These are phyloP conservation scores for Mamestra brassicae DNA, from an alignment of 2,888 invertebrate genomes.

Conservation along the genomic window DNA sequence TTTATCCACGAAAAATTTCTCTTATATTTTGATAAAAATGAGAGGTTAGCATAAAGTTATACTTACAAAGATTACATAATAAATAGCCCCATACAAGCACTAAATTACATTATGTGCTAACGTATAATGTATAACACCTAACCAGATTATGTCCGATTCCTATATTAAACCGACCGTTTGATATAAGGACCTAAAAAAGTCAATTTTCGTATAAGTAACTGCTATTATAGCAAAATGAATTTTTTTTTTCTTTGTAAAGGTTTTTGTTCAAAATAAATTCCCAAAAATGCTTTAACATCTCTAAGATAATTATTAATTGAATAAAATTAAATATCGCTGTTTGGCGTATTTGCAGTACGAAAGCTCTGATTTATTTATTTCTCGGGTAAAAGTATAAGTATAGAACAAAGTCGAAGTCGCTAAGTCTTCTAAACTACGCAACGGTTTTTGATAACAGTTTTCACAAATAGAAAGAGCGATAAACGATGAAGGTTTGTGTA, in stretches of 20 bases:
- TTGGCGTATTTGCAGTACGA: no score
- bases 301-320: no score
- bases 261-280: not conserved
- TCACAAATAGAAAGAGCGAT: no score
- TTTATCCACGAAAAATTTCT: no score
- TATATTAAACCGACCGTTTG: not conserved
- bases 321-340: no score
- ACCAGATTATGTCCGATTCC: not conserved
- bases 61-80: not conserved
- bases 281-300: not conserved
- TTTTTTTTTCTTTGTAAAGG: not conserved
- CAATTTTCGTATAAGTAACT: not conserved
- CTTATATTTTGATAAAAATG: not conserved
- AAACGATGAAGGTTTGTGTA: no score
- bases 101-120: not conserved
- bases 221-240: not conserved
- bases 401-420: not conserved
- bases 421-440: not conserved
- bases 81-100: not conserved
- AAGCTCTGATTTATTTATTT: no score
- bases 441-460: no score
- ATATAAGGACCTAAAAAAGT: not conserved
- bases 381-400: no score
- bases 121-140: not conserved
- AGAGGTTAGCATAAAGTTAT: not conserved